These are phyloP conservation scores for Melinaea menophilus DNA, from an alignment of 2,888 invertebrate species.

Conservation along the genomic window DNA sequence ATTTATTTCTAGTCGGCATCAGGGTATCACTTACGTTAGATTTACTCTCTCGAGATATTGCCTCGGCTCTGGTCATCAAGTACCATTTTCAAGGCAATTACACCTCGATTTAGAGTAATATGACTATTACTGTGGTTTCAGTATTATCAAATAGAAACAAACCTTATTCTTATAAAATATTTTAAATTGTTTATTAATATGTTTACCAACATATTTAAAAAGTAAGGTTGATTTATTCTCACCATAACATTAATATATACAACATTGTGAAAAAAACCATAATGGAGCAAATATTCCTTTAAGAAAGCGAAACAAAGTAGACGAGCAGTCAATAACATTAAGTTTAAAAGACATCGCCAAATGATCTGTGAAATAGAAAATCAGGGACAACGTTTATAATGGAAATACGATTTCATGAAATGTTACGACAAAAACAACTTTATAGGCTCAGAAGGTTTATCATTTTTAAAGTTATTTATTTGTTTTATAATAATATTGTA, in stretches of 20 bases:
- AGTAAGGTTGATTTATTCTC: too few species aligned
- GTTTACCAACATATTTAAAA: too few species aligned
- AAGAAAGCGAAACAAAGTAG: slow-evolving; percentile 17
- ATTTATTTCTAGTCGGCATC: slow-evolving; percentile 58
- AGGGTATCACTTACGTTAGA: slow-evolving; percentile 64
- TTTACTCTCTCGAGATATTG: slow-evolving; percentile 51
- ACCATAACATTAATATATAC: too few species aligned
- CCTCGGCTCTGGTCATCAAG: slow-evolving; percentile 32
- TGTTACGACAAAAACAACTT: background rate
- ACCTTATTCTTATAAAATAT: too few species aligned
- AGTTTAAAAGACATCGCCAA: slow-evolving; percentile 41
- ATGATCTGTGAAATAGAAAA: slow-evolving; percentile 56
- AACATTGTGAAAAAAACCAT: background rate
- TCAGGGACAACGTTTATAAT: slow-evolving; percentile 35
- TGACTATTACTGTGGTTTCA: background rate
- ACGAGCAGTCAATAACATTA: slow-evolving; percentile 22
- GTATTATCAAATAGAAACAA: too few species aligned
- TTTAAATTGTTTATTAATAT: too few species aligned
- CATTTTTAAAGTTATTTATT: too few species aligned
- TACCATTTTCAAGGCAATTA: slow-evolving; percentile 31
- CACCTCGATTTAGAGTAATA: slow-evolving; percentile 13
- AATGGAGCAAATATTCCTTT: slow-evolving; percentile 16
- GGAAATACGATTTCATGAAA: slow-evolving; percentile 25
- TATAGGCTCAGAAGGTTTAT: too few species aligned
- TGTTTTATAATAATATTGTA: too few species aligned